A percentile compares a stretch with the other conserved stretches of the same genome.
phyloP scores from a whole-genome alignment of 2,113 vertebrate species.

The Electrona antarctica region DNA sequence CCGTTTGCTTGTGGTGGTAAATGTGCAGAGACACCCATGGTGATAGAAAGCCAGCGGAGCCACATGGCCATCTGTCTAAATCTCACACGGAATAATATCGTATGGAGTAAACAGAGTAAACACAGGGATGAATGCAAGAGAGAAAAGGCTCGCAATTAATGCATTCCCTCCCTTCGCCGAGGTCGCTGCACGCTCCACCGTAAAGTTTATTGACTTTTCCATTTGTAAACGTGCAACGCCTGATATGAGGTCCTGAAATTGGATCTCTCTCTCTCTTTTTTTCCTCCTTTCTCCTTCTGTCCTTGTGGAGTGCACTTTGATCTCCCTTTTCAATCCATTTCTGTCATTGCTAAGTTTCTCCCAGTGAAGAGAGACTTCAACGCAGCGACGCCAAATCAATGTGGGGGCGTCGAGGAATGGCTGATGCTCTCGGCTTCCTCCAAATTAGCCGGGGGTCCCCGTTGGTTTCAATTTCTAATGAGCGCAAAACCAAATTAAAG shows the following conservation, averaged over 20 bases:
- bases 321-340: slow-evolving; percentile 42
- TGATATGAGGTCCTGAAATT: slow-evolving; percentile 25
- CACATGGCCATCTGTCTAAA: background rate
- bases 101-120: background rate
- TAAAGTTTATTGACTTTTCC: slow-evolving; percentile 27
- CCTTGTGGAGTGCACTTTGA: slow-evolving; percentile 32
- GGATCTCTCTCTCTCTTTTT: background rate
- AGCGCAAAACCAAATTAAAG: slow-evolving; percentile 69
- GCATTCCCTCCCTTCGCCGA: slow-evolving; percentile 34
- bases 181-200: slow-evolving; percentile 21
- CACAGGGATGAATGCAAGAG: background rate
- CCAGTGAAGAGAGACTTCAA: slow-evolving; percentile 52
- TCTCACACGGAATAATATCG: background rate
- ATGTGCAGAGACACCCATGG: too few relatives aligned
- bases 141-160: slow-evolving; percentile 14
- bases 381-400: slow-evolving; percentile 57
- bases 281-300: background rate
- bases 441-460: slow-evolving; percentile 59
- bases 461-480: slow-evolving; percentile 61
- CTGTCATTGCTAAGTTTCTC: slow-evolving; percentile 41
- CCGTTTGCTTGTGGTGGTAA: too few relatives aligned
- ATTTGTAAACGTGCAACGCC: slow-evolving; percentile 37
- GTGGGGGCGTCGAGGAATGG: slow-evolving; percentile 51
- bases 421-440: slow-evolving; percentile 48
- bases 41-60: background rate